Conservation (phyloP, 2,113 vertebrate species). For the Brachyistius frenatus region DNA sequence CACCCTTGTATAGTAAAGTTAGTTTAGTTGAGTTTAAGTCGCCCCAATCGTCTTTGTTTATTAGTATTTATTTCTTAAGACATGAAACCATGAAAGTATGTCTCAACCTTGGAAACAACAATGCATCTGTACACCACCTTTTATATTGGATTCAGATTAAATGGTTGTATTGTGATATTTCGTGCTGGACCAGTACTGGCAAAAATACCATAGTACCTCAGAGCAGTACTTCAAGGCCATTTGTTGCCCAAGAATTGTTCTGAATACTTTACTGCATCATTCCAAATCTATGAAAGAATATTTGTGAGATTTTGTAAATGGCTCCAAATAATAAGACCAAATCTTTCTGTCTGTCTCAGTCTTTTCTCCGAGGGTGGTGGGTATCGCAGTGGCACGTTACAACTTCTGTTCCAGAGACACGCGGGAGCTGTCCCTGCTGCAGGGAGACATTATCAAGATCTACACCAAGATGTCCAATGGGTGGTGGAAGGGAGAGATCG, state of each 20-base stretch:
- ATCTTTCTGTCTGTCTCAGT: conserved; percentile 79
- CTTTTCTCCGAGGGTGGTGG: conserved; percentile 89
- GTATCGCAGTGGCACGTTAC: conserved; percentile 92
- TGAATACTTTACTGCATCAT: background rate
- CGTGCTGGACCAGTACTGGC: background rate
- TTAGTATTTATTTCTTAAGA: background rate
- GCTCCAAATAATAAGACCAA: background rate
- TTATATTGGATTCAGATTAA: background rate
- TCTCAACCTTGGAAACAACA: conserved; percentile 7
- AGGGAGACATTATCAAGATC: conserved; percentile 93
- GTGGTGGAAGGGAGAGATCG: conserved; percentile 95
- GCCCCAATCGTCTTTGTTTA: no score
- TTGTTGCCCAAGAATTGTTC: no score
- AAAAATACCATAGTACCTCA: background rate
- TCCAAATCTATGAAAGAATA: background rate
- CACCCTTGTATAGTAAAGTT: conserved; percentile 4
- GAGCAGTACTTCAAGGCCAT: background rate
- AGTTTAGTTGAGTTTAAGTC: background rate
- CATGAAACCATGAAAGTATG: background rate
- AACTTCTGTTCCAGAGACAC: conserved; percentile 94
- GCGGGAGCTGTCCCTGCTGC: conserved; percentile 89
- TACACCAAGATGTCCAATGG: conserved; percentile 92
- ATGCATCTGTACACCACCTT: no score
- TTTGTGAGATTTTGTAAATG: conserved; percentile 2
- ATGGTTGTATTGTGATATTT: background rate